These are phyloP conservation scores for Pipistrellus pipistrellus DNA, from an alignment of 2,797 vertebrate genomes.

Conservation along the genomic window DNA sequence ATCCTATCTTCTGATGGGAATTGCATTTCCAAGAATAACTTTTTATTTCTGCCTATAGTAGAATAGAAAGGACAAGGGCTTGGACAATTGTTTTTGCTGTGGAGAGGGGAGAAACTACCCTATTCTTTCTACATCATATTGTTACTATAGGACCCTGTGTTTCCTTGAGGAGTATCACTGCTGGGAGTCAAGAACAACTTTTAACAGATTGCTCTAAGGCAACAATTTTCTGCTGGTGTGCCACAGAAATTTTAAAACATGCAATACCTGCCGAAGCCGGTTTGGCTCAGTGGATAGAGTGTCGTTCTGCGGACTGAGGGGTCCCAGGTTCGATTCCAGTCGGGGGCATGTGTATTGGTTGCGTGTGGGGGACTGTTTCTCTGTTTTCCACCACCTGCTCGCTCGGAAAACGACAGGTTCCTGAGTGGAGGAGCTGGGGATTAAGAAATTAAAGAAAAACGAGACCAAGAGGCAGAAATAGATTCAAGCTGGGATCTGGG, in stretches of 20 bases:
- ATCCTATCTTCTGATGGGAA: constrained; percentile 19
- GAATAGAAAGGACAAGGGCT: neutral
- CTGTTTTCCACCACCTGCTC: no score
- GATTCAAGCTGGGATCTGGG: no score
- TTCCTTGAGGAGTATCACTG: constrained; percentile 39
- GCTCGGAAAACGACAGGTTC: no score
- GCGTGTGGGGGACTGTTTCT: no score
- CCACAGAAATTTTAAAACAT: neutral
- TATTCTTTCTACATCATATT: neutral
- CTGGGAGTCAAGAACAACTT: constrained; percentile 28
- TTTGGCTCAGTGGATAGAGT: no score
- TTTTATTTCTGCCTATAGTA: constrained; percentile 20
- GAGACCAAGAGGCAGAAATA: no score
- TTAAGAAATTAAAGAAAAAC: no score
- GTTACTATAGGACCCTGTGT: neutral
- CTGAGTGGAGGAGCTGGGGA: no score
- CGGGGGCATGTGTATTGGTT: no score
- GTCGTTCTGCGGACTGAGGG: no score
- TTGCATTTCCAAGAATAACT: constrained; percentile 68
- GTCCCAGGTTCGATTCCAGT: no score
- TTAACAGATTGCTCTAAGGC: constrained; percentile 25
- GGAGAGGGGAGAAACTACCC: neutral
- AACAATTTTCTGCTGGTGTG: neutral
- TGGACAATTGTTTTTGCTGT: constrained; percentile 4
- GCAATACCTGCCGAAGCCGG: neutral